Evolutionary conservation across 1,140 invertebrate species (phyloP).

Genomic region (Drosophila sproati): DNA sequence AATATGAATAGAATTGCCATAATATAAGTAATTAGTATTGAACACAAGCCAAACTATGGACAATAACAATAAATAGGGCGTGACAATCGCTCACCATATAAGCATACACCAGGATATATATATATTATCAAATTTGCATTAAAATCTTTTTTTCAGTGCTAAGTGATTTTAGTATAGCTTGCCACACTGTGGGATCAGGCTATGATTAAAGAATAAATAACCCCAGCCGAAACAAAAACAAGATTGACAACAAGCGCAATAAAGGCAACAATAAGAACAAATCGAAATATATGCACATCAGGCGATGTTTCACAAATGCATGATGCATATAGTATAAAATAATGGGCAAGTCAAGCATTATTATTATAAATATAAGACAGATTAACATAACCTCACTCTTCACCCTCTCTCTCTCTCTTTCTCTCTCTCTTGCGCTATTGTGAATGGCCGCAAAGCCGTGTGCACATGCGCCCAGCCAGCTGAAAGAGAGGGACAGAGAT

Average conservation of each 20-base stretch:
- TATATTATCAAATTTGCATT: background rate
- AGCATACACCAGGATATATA: background rate
- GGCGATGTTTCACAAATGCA: conserved; percentile 57
- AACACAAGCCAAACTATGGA: conserved; percentile 50
- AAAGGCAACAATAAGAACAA: conserved; percentile 56
- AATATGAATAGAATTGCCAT: conserved; percentile 58
- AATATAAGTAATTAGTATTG: conserved; percentile 76
- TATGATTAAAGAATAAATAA: conserved; percentile 65
- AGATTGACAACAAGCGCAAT: conserved; percentile 22
- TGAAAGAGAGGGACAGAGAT: background rate
- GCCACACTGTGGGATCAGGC: conserved; percentile 44
- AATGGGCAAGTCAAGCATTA: conserved; percentile 19
- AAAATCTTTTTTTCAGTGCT: conserved; percentile 1
- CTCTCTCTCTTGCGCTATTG: background rate
- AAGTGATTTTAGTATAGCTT: conserved; percentile 14
- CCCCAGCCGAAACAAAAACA: conserved; percentile 25
- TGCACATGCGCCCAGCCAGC: conserved; percentile 36
- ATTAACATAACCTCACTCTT: conserved; percentile 30
- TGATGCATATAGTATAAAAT: conserved; percentile 8
- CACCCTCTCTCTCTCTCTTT: background rate
- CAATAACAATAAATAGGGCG: conserved; percentile 31
- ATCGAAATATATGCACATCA: conserved; percentile 49
- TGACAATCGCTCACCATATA: conserved; percentile 9
- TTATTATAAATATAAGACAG: conserved; percentile 16
- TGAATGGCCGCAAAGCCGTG: conserved; percentile 25